Conservation (phyloP, 2,888 invertebrate genomes). For the Tachina fera region DNA sequence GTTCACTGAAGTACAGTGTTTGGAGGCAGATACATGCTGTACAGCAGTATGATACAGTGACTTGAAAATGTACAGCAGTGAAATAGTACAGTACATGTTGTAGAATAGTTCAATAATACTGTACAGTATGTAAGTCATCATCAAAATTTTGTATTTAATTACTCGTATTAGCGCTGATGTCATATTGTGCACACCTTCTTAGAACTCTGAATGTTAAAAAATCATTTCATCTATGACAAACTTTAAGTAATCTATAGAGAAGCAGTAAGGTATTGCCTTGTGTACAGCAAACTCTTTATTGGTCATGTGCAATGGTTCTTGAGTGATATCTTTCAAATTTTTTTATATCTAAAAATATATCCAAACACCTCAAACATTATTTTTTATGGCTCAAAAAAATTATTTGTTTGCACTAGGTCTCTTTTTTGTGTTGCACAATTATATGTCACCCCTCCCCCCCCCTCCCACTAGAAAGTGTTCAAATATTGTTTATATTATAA, state of each 20-base stretch:
- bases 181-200: no score
- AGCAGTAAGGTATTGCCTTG: neutral
- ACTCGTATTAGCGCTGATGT: no score
- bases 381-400: conserved; percentile 18
- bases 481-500: conserved; percentile 8
- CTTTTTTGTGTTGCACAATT: conserved; percentile 20
- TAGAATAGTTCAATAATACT: no score
- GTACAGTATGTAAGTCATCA: no score
- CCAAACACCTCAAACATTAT: neutral
- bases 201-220: no score
- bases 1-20: neutral
- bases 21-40: neutral
- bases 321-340: neutral
- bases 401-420: conserved; percentile 7
- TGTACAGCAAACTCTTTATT: neutral
- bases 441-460: neutral
- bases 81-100: no score
- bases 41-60: no score
- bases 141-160: no score
- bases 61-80: no score
- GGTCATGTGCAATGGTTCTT: neutral
- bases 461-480: neutral
- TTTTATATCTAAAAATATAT: neutral
- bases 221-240: no score
- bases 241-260: no score